Conservation (phyloP, 2,797 vertebrate species). For the Syngnathus acus region DNA sequence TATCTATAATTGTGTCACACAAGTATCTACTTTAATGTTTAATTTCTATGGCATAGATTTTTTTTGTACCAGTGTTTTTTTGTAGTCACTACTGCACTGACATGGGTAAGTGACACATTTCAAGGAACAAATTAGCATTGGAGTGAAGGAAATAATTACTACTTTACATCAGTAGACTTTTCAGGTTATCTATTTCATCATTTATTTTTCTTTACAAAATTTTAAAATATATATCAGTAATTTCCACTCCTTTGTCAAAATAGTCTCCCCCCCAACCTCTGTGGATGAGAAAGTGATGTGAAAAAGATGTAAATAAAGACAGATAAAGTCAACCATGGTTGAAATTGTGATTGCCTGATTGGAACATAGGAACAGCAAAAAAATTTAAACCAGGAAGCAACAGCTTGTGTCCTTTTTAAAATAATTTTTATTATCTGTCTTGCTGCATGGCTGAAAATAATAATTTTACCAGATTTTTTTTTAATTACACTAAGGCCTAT, state of each 20-base stretch:
- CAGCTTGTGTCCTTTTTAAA: neutral
- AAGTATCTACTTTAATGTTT: neutral
- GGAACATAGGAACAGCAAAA: neutral
- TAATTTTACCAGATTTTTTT: neutral
- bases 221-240: neutral
- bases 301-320: neutral
- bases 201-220: neutral
- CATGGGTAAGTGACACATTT: neutral
- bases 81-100: neutral
- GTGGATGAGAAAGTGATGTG: no score
- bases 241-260: neutral
- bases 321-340: no score
- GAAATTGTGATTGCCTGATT: neutral
- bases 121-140: neutral
- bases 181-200: neutral
- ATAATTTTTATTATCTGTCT: no score
- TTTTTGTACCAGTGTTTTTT: neutral
- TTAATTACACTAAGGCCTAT: neutral
- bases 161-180: neutral
- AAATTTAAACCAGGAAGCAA: neutral
- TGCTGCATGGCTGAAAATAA: no score
- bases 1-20: neutral
- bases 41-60: neutral
- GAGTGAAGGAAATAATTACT: neutral
- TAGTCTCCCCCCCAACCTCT: no score